phyloP scores from a whole-genome alignment of 2,113 vertebrate species.

The Porphyrio hochstetteri region DNA sequence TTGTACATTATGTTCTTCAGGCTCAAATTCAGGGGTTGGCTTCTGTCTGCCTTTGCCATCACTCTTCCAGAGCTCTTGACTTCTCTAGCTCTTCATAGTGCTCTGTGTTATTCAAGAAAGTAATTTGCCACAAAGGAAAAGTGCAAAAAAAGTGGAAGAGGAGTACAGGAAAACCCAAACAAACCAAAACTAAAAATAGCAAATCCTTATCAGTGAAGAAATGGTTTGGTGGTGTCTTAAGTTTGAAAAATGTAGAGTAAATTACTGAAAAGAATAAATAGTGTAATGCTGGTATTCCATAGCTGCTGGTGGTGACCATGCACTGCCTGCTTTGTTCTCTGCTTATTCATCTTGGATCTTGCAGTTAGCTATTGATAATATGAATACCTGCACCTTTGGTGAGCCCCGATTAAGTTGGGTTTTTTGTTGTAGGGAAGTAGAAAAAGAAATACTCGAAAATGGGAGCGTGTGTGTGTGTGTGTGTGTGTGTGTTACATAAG shows the following conservation, averaged over 20 bases:
- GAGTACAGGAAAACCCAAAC: not conserved
- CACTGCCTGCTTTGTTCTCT: not conserved
- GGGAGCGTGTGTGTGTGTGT: fast-evolving
- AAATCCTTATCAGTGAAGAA: not conserved
- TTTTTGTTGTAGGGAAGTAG: not conserved
- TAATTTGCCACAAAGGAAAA: not conserved
- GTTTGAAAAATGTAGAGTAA: not conserved
- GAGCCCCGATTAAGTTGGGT: not conserved
- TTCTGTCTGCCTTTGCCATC: not conserved
- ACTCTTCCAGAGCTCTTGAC: not conserved
- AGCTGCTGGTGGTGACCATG: not conserved
- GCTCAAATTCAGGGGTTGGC: not conserved
- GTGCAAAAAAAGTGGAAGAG: not conserved
- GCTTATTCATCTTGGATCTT: not conserved
- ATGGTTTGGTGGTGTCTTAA: not conserved
- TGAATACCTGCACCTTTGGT: not conserved
- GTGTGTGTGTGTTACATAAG: not conserved
- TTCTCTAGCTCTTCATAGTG: too few relatives aligned
- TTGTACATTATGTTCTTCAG: not conserved
- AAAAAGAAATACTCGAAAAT: not conserved
- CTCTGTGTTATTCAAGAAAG: not conserved
- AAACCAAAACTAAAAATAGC: not conserved
- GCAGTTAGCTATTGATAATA: not conserved
- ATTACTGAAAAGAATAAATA: not conserved
- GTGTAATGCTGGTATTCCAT: not conserved